These are phyloP conservation scores for Mormyrus lacerda DNA, from an alignment of 2,113 vertebrate species.

Conservation along the genomic window DNA sequence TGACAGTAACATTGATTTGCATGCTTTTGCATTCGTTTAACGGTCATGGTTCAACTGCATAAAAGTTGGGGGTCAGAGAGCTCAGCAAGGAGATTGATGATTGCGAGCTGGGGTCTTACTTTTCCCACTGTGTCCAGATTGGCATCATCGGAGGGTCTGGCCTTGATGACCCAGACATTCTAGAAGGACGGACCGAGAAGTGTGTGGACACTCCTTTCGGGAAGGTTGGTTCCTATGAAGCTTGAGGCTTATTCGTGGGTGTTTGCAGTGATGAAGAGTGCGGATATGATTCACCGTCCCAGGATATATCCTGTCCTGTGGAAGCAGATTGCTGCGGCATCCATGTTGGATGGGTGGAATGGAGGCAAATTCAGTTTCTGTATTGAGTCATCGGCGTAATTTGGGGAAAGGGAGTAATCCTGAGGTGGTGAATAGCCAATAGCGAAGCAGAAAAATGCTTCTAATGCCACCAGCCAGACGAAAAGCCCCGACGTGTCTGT, in stretches of 20 bases:
- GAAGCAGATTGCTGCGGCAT: not conserved
- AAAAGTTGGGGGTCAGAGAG: not conserved
- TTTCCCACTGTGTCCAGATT: constrained; percentile 59
- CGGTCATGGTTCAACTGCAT: not conserved
- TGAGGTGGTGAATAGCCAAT: not conserved
- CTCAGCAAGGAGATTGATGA: not conserved
- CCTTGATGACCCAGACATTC: constrained; percentile 87
- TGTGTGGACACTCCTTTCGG: constrained; percentile 90
- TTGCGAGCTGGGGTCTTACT: not conserved
- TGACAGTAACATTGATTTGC: not conserved
- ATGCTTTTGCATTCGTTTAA: not conserved
- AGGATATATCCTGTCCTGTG: not conserved
- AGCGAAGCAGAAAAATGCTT: not conserved
- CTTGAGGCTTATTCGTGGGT: not conserved
- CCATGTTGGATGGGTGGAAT: not conserved
- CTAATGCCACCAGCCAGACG: not conserved
- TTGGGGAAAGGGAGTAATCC: not conserved
- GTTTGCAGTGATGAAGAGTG: not conserved
- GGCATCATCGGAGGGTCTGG: constrained; percentile 95
- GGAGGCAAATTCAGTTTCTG: not conserved
- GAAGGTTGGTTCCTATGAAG: constrained; percentile 65
- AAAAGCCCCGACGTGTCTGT: too few relatives aligned
- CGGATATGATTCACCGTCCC: not conserved
- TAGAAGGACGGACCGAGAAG: constrained; percentile 86
- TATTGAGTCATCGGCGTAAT: not conserved